Evolutionary conservation across 2,797 vertebrate species (phyloP).

Genomic region (Sebastes cheni): DNA sequence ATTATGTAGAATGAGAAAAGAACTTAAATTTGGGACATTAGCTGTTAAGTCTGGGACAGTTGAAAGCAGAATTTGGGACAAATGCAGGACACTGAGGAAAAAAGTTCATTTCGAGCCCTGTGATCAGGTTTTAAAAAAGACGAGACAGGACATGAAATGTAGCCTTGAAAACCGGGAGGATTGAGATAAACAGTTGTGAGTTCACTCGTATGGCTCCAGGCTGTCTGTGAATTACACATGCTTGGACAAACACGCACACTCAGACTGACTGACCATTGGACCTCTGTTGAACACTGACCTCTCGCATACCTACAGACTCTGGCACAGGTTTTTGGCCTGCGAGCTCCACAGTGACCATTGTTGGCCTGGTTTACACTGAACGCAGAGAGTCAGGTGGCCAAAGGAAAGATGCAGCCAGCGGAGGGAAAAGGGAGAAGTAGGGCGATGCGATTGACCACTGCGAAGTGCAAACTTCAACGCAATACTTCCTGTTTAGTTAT

Average conservation of each 20-base stretch:
- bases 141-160: too few relatives aligned
- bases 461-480: neutral
- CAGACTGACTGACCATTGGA: neutral
- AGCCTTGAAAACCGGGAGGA: too few relatives aligned
- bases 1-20: too few relatives aligned
- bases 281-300: neutral
- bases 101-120: too few relatives aligned
- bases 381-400: neutral
- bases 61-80: too few relatives aligned
- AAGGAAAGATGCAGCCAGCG: neutral
- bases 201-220: neutral
- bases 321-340: neutral
- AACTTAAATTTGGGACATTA: too few relatives aligned
- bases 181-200: neutral
- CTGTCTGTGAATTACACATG: neutral
- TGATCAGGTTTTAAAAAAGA: neutral
- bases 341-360: neutral
- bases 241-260: neutral
- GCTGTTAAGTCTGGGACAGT: too few relatives aligned
- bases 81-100: too few relatives aligned
- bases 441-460: rapidly evolving
- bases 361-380: neutral
- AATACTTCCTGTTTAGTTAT: conserved; percentile 3
- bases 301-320: neutral
- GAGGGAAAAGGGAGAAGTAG: neutral